phyloP scores from a whole-genome alignment of 1,140 invertebrate species.

The Eubasilissa regina region DNA sequence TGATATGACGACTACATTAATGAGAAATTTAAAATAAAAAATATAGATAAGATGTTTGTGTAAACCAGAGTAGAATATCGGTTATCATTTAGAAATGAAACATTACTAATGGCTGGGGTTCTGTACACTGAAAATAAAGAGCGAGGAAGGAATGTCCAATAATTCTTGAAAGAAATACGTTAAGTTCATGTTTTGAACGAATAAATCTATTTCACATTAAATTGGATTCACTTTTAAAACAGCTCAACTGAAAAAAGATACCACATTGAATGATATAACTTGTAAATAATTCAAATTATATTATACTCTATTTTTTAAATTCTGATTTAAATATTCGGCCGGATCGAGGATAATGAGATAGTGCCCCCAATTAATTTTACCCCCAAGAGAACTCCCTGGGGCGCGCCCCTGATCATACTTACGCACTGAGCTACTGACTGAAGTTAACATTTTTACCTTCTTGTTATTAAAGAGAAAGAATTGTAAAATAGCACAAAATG shows the following conservation, averaged over 20 bases:
- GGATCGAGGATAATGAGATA: neutral
- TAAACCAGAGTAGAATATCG: no score
- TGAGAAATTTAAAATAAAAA: no score
- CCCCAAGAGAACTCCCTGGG: constrained; percentile 8
- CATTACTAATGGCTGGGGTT: no score
- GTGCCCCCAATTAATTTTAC: constrained; percentile 31
- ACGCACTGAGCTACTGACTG: constrained; percentile 32
- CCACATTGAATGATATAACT: neutral
- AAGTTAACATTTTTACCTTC: neutral
- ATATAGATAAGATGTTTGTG: no score
- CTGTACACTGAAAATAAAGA: no score
- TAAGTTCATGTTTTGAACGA: neutral
- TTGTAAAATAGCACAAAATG: neutral
- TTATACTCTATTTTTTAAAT: neutral
- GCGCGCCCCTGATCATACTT: neutral
- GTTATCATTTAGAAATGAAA: no score
- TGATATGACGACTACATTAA: no score
- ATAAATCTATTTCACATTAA: constrained; percentile 9
- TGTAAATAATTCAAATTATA: neutral
- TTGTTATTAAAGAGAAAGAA: neutral
- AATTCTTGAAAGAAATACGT: no score
- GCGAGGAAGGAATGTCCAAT: no score
- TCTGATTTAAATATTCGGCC: constrained; percentile 12
- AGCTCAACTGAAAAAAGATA: neutral
- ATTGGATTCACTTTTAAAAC: neutral